These are phyloP conservation scores for Hafferia zeledoni DNA, from an alignment of 2,797 vertebrate species.

Conservation along the genomic window DNA sequence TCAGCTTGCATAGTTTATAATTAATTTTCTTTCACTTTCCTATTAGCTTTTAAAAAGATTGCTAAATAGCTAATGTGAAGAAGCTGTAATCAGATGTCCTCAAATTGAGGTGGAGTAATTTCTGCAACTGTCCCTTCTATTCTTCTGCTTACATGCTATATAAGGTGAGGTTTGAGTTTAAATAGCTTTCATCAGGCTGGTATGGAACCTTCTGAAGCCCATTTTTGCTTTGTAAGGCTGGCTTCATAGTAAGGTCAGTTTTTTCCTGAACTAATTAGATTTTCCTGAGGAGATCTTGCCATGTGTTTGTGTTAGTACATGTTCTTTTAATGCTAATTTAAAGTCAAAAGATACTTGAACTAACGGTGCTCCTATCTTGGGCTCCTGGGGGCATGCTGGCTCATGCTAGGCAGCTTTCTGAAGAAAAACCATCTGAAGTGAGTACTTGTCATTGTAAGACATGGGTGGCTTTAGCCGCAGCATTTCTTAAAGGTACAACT, in stretches of 20 bases:
- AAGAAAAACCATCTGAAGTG: background rate
- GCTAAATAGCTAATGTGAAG: background rate
- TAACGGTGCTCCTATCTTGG: background rate
- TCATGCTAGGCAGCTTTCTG: background rate
- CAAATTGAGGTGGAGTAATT: background rate
- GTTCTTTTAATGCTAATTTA: background rate
- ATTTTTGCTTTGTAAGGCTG: background rate
- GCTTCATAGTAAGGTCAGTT: background rate
- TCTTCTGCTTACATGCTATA: background rate
- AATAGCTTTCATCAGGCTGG: background rate
- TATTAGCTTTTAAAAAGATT: background rate
- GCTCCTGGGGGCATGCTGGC: background rate
- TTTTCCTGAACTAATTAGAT: background rate
- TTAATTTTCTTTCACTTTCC: background rate
- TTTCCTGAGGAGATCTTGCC: background rate
- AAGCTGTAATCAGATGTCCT: background rate
- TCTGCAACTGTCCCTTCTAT: background rate
- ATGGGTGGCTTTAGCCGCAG: background rate
- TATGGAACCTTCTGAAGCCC: fast-evolving
- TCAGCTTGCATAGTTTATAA: background rate
- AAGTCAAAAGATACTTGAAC: background rate
- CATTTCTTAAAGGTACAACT: background rate
- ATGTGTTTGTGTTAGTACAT: background rate
- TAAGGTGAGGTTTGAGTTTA: background rate
- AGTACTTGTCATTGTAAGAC: background rate